phyloP scores from a whole-genome alignment of 2,888 invertebrate species.

The Willowsia nigromaculata region DNA sequence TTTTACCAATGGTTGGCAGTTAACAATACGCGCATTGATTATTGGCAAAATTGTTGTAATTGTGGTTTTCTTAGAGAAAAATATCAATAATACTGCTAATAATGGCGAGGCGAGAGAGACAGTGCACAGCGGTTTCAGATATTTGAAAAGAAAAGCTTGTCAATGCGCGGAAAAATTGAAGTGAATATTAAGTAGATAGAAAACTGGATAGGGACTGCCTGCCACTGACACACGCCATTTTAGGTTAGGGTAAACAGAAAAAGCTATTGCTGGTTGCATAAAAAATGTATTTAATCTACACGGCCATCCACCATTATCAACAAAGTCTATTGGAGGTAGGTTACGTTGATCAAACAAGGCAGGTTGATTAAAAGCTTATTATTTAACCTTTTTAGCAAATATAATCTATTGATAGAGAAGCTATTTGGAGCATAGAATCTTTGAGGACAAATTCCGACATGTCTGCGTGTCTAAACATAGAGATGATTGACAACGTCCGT shows the following conservation, averaged over 20 bases:
- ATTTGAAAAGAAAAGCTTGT: too few relatives aligned
- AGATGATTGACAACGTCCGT: background rate
- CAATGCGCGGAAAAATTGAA: background rate
- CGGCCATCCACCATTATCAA: background rate
- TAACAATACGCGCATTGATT: too few relatives aligned
- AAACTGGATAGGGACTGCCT: background rate
- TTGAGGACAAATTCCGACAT: background rate
- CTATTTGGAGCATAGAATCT: background rate
- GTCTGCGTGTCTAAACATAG: background rate
- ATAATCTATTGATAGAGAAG: background rate
- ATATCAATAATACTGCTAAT: too few relatives aligned
- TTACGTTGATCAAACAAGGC: background rate
- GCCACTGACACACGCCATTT: background rate
- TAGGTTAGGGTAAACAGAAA: background rate
- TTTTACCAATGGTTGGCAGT: too few relatives aligned
- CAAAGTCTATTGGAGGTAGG: background rate
- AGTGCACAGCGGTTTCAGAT: too few relatives aligned
- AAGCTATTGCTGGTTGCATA: background rate
- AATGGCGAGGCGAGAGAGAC: too few relatives aligned
- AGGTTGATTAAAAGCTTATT: background rate
- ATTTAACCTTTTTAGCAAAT: background rate
- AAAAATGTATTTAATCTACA: background rate
- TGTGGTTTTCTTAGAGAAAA: too few relatives aligned
- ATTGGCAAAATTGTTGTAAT: too few relatives aligned
- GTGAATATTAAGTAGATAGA: background rate